Evolutionary conservation across 2,888 invertebrate species (phyloP).

Genomic region (Rotaria sp.): DNA sequence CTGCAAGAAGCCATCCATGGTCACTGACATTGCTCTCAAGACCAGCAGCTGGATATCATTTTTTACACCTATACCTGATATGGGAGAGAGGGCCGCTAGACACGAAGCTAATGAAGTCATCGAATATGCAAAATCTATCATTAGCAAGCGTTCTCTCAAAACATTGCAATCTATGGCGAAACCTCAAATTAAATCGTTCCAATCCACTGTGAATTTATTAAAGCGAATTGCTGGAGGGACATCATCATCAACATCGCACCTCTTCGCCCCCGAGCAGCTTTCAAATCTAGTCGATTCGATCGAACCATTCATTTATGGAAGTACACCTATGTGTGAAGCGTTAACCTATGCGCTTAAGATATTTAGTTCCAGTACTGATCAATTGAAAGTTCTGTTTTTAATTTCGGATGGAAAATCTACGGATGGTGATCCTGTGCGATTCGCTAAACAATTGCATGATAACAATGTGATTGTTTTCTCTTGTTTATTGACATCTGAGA

Average conservation of each 20-base stretch:
- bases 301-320: constrained; percentile 20
- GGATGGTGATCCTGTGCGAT: neutral
- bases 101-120: neutral
- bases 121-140: neutral
- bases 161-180: neutral
- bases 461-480: neutral
- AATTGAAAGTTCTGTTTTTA: neutral
- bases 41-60: neutral
- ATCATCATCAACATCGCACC: neutral
- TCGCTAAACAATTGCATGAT: neutral
- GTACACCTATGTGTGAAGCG: neutral
- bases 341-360: neutral
- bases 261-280: neutral
- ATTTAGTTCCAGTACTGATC: neutral
- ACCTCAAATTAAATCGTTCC: neutral
- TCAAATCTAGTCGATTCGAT: neutral
- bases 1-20: neutral
- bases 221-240: neutral
- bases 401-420: constrained; percentile 22
- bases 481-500: neutral
- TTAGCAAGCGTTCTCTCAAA: neutral
- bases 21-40: too few species aligned
- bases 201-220: neutral
- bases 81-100: neutral
- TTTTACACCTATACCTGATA: neutral